Evolutionary conservation across 2,888 invertebrate genomes (phyloP).

Genomic region (Ecliptopera silaceata): DNA sequence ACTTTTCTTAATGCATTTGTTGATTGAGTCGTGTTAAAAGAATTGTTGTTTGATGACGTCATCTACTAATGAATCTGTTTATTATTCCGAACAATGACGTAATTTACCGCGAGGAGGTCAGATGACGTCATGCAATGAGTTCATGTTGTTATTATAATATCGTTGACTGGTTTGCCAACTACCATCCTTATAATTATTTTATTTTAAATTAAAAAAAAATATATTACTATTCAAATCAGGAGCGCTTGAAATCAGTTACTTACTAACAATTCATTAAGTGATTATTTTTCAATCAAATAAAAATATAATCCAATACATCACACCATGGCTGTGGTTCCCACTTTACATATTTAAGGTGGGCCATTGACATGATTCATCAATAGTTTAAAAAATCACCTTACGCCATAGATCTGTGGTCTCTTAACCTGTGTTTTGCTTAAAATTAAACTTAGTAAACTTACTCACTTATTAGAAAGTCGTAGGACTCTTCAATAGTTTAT

Average conservation of each 20-base stretch:
- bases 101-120: slow-evolving; percentile 56
- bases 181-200: not conserved
- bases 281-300: slow-evolving; percentile 1
- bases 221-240: not conserved
- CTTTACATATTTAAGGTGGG: too few species aligned
- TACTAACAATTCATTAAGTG: slow-evolving; percentile 15
- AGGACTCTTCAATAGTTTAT: too few species aligned
- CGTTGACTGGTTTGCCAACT: slow-evolving; percentile 21
- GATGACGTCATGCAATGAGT: slow-evolving; percentile 64
- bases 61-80: slow-evolving; percentile 51
- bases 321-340: too few species aligned
- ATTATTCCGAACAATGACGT: slow-evolving; percentile 68
- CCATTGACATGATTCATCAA: too few species aligned
- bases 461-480: not conserved
- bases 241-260: slow-evolving; percentile 5
- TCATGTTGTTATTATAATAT: slow-evolving; percentile 15
- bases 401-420: not conserved
- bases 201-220: not conserved
- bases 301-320: too few species aligned
- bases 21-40: too few species aligned
- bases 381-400: too few species aligned
- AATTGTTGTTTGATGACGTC: slow-evolving; percentile 43
- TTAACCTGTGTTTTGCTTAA: slow-evolving; percentile 16
- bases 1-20: too few species aligned
- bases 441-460: slow-evolving; percentile 10